These are phyloP conservation scores for Equus quagga DNA, from an alignment of 2,113 vertebrate species.

Conservation along the genomic window DNA sequence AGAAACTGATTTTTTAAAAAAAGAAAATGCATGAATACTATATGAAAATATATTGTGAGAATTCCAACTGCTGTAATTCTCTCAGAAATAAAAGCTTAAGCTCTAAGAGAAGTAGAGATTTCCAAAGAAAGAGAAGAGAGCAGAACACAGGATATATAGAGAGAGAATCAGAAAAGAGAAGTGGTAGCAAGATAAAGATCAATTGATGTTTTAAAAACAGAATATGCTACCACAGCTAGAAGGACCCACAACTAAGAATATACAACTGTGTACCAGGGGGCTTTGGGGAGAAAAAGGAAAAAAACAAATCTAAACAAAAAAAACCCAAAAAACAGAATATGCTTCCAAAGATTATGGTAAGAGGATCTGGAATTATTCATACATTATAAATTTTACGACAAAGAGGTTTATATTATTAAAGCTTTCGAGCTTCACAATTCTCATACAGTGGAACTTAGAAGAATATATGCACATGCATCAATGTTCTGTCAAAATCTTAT, in stretches of 20 bases:
- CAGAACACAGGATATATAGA: not conserved
- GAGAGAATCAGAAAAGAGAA: not conserved
- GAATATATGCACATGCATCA: not conserved
- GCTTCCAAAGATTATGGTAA: not conserved
- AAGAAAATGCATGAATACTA: not conserved
- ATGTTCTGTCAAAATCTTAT: not conserved
- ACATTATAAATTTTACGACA: not conserved
- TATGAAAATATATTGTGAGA: not conserved
- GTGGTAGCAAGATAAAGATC: not conserved
- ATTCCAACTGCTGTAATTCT: not conserved
- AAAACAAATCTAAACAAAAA: too few relatives aligned
- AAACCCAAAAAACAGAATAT: not conserved
- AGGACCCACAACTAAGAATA: too few relatives aligned
- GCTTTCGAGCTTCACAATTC: not conserved
- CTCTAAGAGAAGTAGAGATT: not conserved
- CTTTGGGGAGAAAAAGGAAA: too few relatives aligned
- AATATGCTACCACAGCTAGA: not conserved
- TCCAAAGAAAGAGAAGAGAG: not conserved
- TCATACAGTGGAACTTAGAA: not conserved
- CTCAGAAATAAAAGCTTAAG: not conserved
- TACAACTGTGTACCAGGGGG: too few relatives aligned
- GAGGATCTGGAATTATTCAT: not conserved
- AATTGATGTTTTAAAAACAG: not conserved
- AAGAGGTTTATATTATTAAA: not conserved
- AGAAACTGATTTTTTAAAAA: not conserved